phyloP scores from a whole-genome alignment of 2,888 invertebrate species.

The Tachystola acroxantha region DNA sequence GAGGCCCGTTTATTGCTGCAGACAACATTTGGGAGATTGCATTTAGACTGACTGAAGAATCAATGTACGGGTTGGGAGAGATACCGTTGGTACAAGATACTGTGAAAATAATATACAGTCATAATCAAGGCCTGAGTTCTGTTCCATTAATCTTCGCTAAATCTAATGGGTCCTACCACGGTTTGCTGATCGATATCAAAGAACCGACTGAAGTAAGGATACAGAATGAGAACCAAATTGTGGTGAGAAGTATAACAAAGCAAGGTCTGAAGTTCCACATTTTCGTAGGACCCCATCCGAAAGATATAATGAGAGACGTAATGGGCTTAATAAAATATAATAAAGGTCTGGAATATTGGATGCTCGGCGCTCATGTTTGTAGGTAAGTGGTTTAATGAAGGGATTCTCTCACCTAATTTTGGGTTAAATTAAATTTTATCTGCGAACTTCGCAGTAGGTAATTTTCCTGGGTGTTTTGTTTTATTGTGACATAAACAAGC shows the following conservation, averaged over 20 bases:
- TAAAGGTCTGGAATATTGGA: slow-evolving; percentile 57
- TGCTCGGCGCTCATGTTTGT: slow-evolving; percentile 65
- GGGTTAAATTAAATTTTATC: not conserved
- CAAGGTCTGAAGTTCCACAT: slow-evolving; percentile 56
- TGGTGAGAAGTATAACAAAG: slow-evolving; percentile 74
- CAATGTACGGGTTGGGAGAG: slow-evolving; percentile 77
- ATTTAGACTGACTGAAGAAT: slow-evolving; percentile 68
- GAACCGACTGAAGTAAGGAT: slow-evolving; percentile 77
- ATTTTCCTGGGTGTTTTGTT: not conserved
- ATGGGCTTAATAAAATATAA: slow-evolving; percentile 35
- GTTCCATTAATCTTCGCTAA: slow-evolving; percentile 75
- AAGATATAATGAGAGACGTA: slow-evolving; percentile 57
- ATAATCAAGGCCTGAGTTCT: slow-evolving; percentile 54
- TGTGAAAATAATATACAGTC: slow-evolving; percentile 64
- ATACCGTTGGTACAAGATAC: slow-evolving; percentile 50
- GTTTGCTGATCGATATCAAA: slow-evolving; percentile 68
- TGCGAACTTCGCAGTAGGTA: too few species aligned
- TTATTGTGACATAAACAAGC: too few species aligned
- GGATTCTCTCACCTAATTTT: not conserved
- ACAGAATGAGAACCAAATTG: slow-evolving; percentile 68
- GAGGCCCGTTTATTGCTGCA: slow-evolving; percentile 79
- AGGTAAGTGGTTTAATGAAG: slow-evolving; percentile 34
- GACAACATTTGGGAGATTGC: slow-evolving; percentile 80
- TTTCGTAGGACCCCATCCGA: slow-evolving; percentile 58
- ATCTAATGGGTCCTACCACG: slow-evolving; percentile 72